Percentiles rank a stretch among this genome's conserved stretches.
Evolutionary conservation across 2,113 vertebrate species (phyloP).

Genomic region (Dolichallabes microphthalmus): DNA sequence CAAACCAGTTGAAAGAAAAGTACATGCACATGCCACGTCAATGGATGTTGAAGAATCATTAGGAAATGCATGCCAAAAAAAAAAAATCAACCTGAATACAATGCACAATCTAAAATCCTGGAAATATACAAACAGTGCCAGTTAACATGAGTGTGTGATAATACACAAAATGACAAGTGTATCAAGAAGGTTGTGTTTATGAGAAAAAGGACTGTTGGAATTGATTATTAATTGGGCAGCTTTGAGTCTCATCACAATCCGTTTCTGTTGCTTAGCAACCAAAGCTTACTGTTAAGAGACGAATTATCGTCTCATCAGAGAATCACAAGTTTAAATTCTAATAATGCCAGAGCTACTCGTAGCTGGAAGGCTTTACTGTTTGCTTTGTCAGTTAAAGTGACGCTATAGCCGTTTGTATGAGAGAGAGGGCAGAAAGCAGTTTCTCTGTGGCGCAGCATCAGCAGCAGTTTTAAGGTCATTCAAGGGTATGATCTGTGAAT

Average conservation of each 20-base stretch:
- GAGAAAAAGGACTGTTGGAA: too few species aligned
- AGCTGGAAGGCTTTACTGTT: not conserved
- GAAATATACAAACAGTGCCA: not conserved
- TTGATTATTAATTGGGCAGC: too few species aligned
- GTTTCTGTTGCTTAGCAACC: not conserved
- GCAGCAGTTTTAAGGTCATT: not conserved
- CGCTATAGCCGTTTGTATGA: not conserved
- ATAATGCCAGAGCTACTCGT: not conserved
- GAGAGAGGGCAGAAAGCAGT: not conserved
- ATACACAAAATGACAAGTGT: not conserved
- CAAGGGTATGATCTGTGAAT: too few species aligned
- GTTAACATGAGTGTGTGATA: not conserved
- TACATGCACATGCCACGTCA: constrained; percentile 54
- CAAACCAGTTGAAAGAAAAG: constrained; percentile 64
- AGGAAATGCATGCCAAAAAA: constrained; percentile 49
- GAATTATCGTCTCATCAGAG: not conserved
- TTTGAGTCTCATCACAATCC: too few species aligned
- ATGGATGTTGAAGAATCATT: constrained; percentile 46
- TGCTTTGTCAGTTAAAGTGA: not conserved
- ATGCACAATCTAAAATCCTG: not conserved
- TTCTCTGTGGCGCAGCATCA: not conserved
- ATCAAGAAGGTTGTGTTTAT: not conserved
- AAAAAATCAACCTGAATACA: constrained; percentile 36
- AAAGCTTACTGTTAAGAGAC: not conserved
- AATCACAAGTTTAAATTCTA: not conserved